Base-by-base conservation (phyloP, 2,113 vertebrate genomes). In the Poicephalus meyeri region DNA sequence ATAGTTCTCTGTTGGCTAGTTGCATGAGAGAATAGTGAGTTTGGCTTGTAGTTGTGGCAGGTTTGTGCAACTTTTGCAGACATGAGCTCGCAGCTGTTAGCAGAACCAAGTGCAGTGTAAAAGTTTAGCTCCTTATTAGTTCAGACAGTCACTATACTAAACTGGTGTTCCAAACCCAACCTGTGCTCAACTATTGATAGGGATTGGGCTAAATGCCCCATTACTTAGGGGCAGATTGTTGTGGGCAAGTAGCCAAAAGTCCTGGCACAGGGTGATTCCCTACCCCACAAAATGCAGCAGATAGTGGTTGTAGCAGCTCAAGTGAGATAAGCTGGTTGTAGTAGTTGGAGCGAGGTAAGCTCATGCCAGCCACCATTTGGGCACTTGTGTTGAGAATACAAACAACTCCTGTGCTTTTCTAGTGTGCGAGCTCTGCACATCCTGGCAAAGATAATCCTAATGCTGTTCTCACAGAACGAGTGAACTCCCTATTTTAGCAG, bases 1-100 rank as follows among this genome's bases (percentile, higher is more conserved):
- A 89, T 39, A 74, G 52, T 89, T 88, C 56, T 89, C 60, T 92
- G 19, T 92, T 97, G 97, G 97, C 96, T 92, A 13, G 88, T 82
- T 90, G 68, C 91, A 84, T 88, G 89, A 79, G 68, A 80, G 88
- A 92, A 50, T 28, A 79, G 65, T 46, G 69, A 88, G 46, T 35
- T 2, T 92, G 93, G 83, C 83, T 88, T 90, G 61, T 83, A 86
- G 74, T 4, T 80, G 61, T 81, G 92, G 89, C 46, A 85, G 86
- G 60, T 77, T 94, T 79, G 81, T 68, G 89, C 88, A n/a, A 95
- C 88, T 91, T 78, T 16, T 70, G 84, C 3, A 16, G 52, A 52
- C 28, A 1, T 4, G 35, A 81, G 72, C 52, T 61, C 65, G 52
- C 21, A 95, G 28, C 52, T 84, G 66, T 65, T 77, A 49, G 55